Conservation (phyloP, 2,888 invertebrate genomes). For the Willowsia nigromaculata region DNA sequence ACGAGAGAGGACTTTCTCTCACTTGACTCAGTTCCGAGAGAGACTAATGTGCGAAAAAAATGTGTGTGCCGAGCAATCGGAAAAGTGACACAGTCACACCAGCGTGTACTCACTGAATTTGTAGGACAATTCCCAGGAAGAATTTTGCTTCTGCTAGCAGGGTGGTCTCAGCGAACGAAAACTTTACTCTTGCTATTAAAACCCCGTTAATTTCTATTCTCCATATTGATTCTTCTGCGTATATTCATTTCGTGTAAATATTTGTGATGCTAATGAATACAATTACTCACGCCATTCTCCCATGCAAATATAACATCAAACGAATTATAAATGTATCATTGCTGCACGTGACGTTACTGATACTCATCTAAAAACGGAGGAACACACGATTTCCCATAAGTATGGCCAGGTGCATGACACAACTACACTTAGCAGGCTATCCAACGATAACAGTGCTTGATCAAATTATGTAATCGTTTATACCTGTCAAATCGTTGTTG, state of each 20-base stretch:
- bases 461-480: background rate
- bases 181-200: background rate
- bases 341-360: background rate
- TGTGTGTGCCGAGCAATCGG: constrained; percentile 31
- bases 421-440: background rate
- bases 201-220: background rate
- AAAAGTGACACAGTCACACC: constrained; percentile 37
- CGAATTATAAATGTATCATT: constrained; percentile 41
- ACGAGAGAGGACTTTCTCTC: constrained; percentile 8
- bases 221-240: constrained; percentile 20
- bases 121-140: background rate
- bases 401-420: background rate
- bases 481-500: background rate
- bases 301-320: constrained; percentile 25
- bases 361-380: background rate
- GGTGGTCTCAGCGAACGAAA: background rate
- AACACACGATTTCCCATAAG: background rate
- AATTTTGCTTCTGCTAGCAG: background rate
- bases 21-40: constrained; percentile 35
- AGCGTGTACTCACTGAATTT: background rate
- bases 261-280: constrained; percentile 42
- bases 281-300: constrained; percentile 39
- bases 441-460: background rate
- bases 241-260: constrained; percentile 36
- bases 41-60: constrained; percentile 40